Evolutionary conservation across 1,140 invertebrate genomes (phyloP), one percentile per base, ranked within the genome.

Genomic region (Augochlora pura): DNA sequence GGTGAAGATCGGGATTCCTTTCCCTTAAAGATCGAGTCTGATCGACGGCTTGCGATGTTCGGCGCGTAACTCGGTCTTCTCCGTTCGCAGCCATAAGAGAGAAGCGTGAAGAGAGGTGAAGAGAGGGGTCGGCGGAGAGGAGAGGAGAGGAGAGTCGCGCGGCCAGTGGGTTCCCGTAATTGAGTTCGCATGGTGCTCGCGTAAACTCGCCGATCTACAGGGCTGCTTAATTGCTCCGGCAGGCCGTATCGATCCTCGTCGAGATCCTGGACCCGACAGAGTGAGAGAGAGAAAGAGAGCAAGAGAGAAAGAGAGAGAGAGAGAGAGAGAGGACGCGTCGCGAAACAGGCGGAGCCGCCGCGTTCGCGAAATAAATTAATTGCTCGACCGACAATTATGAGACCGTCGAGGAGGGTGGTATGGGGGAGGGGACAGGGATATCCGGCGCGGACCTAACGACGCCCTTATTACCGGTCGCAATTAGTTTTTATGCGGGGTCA

Each of bases 371-470:
- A 72, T 77, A 77, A 77, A 77, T 77, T 71, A 77, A 77, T 77
- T 77, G 60, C 68, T 72, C 76, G 68, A 71, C 68, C 69, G 57
- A 60, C 68, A 78, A 78, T 78, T 78, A 78, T 57, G 76, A 46
- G 64, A 60, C 38, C 60, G 68, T n/a, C 49, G 63, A 16, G 52
- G 39, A 16, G 46, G 65, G 23, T 12, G 14, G 23, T 23, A 62
- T 12, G 5, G 23, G 5, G 23, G 54, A 5, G 18, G 52, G 16
- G 8, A 23, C 18, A 16, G 39, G 23, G 38, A 72, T 42, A 62
- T 72, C 76, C n/a, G 60, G 39, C 60, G 38, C 23, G 49, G 60
- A 42, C 60, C 21, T 78, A 78, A 78, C 69, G 76, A 78, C 59
- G 25, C 60, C 69, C 75, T 77, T 71, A 77, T 63, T 71, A 46